Evolutionary conservation across 2,113 vertebrate genomes (phyloP), one percentile per base, ranked within the genome.

Genomic region (Natator depressus): DNA sequence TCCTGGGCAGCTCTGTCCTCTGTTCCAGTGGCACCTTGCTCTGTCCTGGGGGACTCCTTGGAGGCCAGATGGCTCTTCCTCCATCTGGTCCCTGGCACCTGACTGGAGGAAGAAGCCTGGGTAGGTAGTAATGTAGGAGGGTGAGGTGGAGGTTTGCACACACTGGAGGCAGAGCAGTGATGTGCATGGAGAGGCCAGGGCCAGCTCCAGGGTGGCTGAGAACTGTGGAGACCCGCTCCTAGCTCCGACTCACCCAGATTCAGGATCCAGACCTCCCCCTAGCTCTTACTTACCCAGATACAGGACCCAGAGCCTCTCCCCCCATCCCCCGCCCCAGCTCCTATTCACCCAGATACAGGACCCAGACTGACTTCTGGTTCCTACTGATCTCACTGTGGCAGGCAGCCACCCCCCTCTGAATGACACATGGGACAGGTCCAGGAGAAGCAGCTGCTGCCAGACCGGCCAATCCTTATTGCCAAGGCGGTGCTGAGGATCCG

Each of bases 361-460:
- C 20, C 0, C 35, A n/a, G 31, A n/a, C 65, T 17, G 14, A 35
- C 19, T 17, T 20, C 46, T 22, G 65, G 81, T 55, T 94, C 82
- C 55, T 24, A 17, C 46, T 55, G 87, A 0, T 57, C 75, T 65
- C 65, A 51, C 85, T 81, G 88, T 87, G 94, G 96, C 93, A 85
- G 51, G 3, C 51, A 78, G 85, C 82, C 10, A 22, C 57, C 17
- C 81, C 1, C 2, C 0, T 1, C 84, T 72, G 81, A 27, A 0
- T 47, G 8, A 57, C 4, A 1, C 0, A 1, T 12, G 8, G 90
- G 90, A 92, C 65, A 80, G 89, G 89, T 86, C 87, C 82, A 22
- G 85, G 51, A 93, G 90, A 93, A 96, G 89, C 96, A 94, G 93
- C 91, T 97, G 93, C 96, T 92, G 20, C 90, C 89, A 55, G 84